These are phyloP conservation scores for Coranthus polyacanthus DNA, from an alignment of 2,797 vertebrate species.

Conservation along the genomic window DNA sequence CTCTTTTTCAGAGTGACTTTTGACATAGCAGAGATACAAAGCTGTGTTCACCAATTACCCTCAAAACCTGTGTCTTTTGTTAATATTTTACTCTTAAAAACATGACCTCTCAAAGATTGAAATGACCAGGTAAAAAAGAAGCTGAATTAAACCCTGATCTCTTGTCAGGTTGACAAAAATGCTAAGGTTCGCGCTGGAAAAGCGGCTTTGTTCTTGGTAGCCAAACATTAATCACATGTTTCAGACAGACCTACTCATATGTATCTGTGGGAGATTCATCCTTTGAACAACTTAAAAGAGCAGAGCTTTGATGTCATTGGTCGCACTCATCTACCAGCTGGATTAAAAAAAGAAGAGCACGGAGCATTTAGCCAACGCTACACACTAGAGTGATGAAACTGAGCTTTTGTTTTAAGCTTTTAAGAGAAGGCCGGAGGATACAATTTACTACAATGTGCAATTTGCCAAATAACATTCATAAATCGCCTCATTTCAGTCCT, in stretches of 20 bases:
- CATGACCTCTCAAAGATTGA: not conserved
- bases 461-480: too few relatives aligned
- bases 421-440: not conserved
- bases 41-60: too few relatives aligned
- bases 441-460: too few relatives aligned
- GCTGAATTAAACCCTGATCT: not conserved
- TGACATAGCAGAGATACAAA: too few relatives aligned
- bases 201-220: conserved; percentile 37
- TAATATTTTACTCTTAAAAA: too few relatives aligned
- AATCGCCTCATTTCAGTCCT: not conserved
- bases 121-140: conserved; percentile 1
- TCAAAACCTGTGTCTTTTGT: too few relatives aligned
- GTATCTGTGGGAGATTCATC: conserved; percentile 27
- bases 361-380: not conserved
- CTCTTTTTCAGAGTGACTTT: too few relatives aligned
- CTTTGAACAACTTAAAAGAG: conserved; percentile 50
- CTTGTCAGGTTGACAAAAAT: conserved; percentile 4
- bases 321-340: conserved; percentile 19
- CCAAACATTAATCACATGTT: conserved; percentile 33
- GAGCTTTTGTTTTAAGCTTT: conserved; percentile 1
- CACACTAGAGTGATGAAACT: not conserved
- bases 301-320: conserved; percentile 54
- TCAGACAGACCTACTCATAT: conserved; percentile 13
- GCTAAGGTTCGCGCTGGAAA: not conserved
- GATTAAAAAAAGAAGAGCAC: conserved; percentile 17